Evolutionary conservation across 2,113 vertebrate genomes (phyloP).

Genomic region (Callaeas wilsoni): DNA sequence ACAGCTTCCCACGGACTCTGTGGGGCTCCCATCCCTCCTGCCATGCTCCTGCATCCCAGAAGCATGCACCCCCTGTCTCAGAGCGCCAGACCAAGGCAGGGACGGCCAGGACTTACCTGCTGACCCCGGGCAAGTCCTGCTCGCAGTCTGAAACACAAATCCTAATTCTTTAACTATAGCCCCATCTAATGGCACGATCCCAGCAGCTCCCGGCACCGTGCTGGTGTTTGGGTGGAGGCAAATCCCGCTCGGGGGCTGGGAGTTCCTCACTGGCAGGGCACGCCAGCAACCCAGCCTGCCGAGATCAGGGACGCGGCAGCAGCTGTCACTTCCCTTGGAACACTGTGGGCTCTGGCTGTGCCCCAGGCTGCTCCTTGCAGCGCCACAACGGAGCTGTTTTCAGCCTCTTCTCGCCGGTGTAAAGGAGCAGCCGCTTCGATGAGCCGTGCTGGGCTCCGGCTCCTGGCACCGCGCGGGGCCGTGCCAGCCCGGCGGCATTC

Average conservation of each 20-base stretch:
- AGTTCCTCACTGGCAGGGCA: accelerated
- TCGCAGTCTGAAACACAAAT: accelerated
- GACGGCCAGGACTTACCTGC: background rate
- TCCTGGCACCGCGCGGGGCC: no score
- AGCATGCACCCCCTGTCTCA: accelerated
- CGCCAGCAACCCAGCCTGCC: background rate
- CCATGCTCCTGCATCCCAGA: background rate
- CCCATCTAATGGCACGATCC: constrained; percentile 17
- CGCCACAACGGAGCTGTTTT: accelerated
- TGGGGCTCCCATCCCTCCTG: background rate
- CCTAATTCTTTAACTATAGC: background rate
- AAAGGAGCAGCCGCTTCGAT: background rate
- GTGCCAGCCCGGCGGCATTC: no score
- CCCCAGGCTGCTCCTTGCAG: background rate
- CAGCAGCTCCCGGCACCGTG: accelerated
- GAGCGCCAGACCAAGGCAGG: background rate
- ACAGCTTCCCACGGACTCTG: background rate
- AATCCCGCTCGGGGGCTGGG: no score
- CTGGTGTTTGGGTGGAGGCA: accelerated
- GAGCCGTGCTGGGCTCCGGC: background rate
- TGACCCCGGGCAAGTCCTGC: accelerated
- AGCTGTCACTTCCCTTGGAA: background rate
- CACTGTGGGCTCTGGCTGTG: accelerated
- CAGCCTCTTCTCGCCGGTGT: accelerated
- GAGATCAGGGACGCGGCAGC: accelerated